Evolutionary conservation across 2,888 invertebrate species (phyloP).

Genomic region (Fragum fragum): DNA sequence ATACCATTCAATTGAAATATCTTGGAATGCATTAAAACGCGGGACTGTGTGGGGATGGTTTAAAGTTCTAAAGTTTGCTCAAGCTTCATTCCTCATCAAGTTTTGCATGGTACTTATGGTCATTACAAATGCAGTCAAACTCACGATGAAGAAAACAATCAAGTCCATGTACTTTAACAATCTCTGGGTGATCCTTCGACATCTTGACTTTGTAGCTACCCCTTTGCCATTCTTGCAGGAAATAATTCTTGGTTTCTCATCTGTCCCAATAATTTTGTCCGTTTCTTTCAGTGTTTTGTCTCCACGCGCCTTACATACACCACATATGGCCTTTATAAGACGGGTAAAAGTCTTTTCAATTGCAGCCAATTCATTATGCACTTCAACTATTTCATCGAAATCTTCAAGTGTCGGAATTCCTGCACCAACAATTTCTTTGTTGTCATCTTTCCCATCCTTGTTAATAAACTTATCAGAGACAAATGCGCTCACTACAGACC

Average conservation of each 20-base stretch:
- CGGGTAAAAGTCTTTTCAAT: background rate
- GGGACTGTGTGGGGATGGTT: too few relatives aligned
- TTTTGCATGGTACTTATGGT: background rate
- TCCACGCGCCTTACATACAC: background rate
- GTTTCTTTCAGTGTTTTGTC: background rate
- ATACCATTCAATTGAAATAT: too few relatives aligned
- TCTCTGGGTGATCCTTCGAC: background rate
- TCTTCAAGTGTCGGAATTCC: too few relatives aligned
- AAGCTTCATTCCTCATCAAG: background rate
- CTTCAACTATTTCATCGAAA: background rate
- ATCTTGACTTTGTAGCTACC: too few relatives aligned
- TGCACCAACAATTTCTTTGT: background rate
- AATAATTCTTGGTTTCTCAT: background rate
- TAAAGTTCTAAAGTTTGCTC: too few relatives aligned
- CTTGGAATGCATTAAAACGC: too few relatives aligned
- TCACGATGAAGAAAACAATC: background rate
- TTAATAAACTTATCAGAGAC: background rate
- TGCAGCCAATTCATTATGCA: background rate
- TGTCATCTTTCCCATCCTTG: background rate
- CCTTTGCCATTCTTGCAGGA: too few relatives aligned
- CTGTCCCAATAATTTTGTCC: background rate
- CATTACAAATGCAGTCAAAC: background rate
- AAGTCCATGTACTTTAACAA: background rate
- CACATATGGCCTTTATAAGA: background rate
- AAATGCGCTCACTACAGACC: background rate